phyloP scores from a whole-genome alignment of 37 sponge, comb jelly and placozoan genomes.

The Theonella swinhoei region DNA sequence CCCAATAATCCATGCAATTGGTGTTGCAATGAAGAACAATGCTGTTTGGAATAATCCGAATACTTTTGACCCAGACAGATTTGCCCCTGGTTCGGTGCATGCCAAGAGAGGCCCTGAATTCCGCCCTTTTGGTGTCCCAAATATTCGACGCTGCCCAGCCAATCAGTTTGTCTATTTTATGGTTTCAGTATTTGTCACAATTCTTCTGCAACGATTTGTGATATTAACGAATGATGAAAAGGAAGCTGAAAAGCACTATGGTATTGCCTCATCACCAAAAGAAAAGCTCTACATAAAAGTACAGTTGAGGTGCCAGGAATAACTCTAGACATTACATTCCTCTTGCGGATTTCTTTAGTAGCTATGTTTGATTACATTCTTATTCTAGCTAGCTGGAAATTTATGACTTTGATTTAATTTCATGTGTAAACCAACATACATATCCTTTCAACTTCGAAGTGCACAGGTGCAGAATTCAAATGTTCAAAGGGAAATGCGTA shows the following conservation, averaged over 20 bases:
- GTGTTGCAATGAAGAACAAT: slow-evolving; percentile 30
- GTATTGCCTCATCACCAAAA: slow-evolving; percentile 30
- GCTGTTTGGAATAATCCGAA: slow-evolving; percentile 35
- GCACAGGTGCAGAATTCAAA: no score
- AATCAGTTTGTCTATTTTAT: slow-evolving; percentile 43
- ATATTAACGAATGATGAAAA: not conserved
- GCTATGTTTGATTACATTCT: no score
- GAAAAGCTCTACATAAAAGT: slow-evolving; percentile 1
- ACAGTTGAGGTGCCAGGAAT: no score
- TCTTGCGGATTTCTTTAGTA: no score
- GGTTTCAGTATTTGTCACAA: slow-evolving; percentile 26
- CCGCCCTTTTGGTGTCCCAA: slow-evolving; percentile 58
- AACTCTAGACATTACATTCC: no score
- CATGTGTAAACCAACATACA: no score
- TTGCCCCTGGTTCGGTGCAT: slow-evolving; percentile 25
- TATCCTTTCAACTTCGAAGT: no score
- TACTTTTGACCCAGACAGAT: slow-evolving; percentile 42
- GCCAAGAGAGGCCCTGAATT: slow-evolving; percentile 38
- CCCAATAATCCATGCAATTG: slow-evolving; percentile 47
- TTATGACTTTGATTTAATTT: no score
- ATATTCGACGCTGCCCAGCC: slow-evolving; percentile 45
- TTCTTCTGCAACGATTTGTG: slow-evolving; percentile 22
- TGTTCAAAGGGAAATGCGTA: no score
- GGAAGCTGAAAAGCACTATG: slow-evolving; percentile 6
- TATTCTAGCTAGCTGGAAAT: no score